Conservation (phyloP, 2,797 vertebrate genomes). For the Pyrrhura leucotis region DNA sequence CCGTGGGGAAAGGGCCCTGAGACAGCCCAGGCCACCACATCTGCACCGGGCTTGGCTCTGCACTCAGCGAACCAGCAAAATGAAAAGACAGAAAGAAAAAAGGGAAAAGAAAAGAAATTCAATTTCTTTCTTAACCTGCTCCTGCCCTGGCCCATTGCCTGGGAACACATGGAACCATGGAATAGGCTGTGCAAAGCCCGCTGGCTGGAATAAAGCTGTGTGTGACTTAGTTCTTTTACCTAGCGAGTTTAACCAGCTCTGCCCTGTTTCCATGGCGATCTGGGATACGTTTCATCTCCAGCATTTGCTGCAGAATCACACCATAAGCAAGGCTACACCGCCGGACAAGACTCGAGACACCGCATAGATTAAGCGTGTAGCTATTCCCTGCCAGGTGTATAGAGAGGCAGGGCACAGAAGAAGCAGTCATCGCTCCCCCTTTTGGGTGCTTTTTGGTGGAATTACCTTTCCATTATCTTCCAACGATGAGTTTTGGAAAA, state of each 20-base stretch:
- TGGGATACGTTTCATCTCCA: neutral
- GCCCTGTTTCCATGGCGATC: constrained; percentile 39
- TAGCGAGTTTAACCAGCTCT: constrained; percentile 17
- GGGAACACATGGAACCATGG: neutral
- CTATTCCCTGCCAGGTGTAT: neutral
- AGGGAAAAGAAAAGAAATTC: neutral
- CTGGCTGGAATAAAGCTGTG: neutral
- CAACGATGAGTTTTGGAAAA: constrained; percentile 90
- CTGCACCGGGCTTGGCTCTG: neutral
- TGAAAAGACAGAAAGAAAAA: neutral
- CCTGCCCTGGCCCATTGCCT: neutral
- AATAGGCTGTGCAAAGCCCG: fast-evolving
- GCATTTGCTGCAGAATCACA: constrained; percentile 40
- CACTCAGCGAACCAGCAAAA: neutral
- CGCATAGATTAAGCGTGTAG: neutral
- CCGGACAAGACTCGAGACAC: constrained; percentile 2
- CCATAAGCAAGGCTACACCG: constrained; percentile 6
- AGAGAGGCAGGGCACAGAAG: neutral
- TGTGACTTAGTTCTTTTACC: neutral
- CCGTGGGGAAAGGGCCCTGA: neutral
- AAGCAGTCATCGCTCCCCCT: neutral
- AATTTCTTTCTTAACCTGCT: neutral
- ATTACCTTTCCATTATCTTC: constrained; percentile 93
- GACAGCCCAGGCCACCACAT: fast-evolving
- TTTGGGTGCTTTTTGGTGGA: neutral